Evolutionary conservation across 2,113 vertebrate genomes (phyloP), one percentile per base, ranked within the genome.

Genomic region (Amia ocellicauda): DNA sequence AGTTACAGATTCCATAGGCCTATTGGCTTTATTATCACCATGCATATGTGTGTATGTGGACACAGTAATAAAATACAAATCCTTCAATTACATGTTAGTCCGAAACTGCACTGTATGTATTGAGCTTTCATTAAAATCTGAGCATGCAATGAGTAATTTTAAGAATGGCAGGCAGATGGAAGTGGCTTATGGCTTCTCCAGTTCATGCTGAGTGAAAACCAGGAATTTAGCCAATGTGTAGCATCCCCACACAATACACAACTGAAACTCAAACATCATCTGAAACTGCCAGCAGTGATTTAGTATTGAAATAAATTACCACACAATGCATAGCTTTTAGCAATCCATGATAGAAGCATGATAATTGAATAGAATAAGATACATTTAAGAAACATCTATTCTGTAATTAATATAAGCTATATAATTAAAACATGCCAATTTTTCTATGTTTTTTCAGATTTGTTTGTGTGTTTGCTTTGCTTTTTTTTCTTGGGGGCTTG

Each of bases 181-280:
- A 85, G 75, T 84, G 83, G 84, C 85, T 87, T 87, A 88, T 86
- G 87, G 84, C 84, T 85, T 74, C 74, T 77, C 77, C 75, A 78
- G 78, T 78, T 71, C 86, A 87, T 78, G 79, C 80, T 80, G 83
- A 82, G 80, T 81, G 75, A 71, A 78, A 80, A 77, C 77, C 76
- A 78, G 85, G 80, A 86, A 63, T 58, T 61, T 71, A 75, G 85
- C 85, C 87, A 86, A 82, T 69, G 67, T 64, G 61, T 68, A 60
- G 72, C 67, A 70, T 71, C 64, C 70, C 43, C 20, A 55, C 27
- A 51, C 20, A 28, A 72, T 69, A 11, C 61, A 70, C 41, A 31
- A 29, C 70, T 78, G 74, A 74, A 80, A 81, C 82, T 79, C 45
- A 62, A 31, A 24, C 75, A 81, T 70, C 75, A 74, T 67, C 75